Evolutionary conservation across 1,140 invertebrate species (phyloP).

Genomic region (Monomorium pharaonis): DNA sequence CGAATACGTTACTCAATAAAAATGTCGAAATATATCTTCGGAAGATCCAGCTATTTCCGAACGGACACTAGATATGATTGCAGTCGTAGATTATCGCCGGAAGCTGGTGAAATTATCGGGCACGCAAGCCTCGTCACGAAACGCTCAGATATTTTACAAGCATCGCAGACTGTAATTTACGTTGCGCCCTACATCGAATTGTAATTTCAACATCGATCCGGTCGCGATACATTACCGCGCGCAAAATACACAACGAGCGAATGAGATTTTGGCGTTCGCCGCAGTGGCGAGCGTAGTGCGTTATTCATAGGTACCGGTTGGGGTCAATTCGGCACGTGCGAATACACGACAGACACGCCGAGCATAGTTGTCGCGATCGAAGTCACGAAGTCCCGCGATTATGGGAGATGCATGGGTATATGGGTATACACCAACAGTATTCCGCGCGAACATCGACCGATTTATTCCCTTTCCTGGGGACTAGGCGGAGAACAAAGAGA

Average conservation of each 20-base stretch:
- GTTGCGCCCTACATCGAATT: conserved; percentile 30
- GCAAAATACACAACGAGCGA: conserved; percentile 36
- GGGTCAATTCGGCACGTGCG: conserved; percentile 17
- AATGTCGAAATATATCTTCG: background rate
- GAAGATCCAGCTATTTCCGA: background rate
- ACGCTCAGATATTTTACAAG: conserved; percentile 50
- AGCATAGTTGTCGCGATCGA: conserved; percentile 52
- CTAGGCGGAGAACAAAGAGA: background rate
- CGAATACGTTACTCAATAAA: background rate
- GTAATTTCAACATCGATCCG: conserved; percentile 54
- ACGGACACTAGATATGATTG: background rate
- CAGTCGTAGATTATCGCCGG: conserved; percentile 14
- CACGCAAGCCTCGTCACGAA: conserved; percentile 15
- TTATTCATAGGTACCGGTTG: conserved; percentile 21
- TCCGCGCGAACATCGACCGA: conserved; percentile 13
- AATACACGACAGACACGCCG: conserved; percentile 43
- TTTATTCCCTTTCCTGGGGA: conserved; percentile 29
- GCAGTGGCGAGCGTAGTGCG: background rate
- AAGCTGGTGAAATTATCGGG: conserved; percentile 24
- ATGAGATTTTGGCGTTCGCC: conserved; percentile 32
- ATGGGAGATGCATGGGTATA: conserved; percentile 55
- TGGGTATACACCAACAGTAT: conserved; percentile 30
- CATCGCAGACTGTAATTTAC: conserved; percentile 36
- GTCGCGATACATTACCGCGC: conserved; percentile 38
- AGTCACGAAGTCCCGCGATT: conserved; percentile 62